These are phyloP conservation scores for Plumapathes pennacea DNA, from an alignment of 92 coral and sea anemone species.

Conservation along the genomic window DNA sequence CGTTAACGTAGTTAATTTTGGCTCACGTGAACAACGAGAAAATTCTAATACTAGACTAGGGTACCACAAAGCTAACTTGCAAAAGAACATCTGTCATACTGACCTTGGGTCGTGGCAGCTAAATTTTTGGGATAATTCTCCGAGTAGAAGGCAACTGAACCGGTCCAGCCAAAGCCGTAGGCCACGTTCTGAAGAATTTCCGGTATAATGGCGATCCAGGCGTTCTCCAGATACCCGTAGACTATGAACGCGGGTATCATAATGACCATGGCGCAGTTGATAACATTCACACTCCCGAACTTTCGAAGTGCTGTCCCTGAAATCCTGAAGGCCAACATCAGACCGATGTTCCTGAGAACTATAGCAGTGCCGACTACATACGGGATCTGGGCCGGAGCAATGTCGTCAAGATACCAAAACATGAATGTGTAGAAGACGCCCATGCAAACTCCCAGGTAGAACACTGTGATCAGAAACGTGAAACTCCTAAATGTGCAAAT, in stretches of 20 bases:
- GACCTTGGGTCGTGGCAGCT: conserved; percentile 57
- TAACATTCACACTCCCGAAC: conserved; percentile 30
- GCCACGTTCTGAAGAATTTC: conserved; percentile 39
- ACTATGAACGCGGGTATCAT: conserved; percentile 29
- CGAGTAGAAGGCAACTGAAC: conserved; percentile 26
- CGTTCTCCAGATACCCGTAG: conserved; percentile 37
- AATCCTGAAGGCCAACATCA: conserved; percentile 43
- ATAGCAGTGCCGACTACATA: conserved; percentile 61
- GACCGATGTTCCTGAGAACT: conserved; percentile 35
- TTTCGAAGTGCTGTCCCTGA: conserved; percentile 45
- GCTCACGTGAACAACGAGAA: too few relatives aligned
- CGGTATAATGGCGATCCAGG: conserved; percentile 55
- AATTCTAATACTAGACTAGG: too few relatives aligned
- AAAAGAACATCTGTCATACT: not conserved
- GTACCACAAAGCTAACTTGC: not conserved
- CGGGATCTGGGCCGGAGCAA: conserved; percentile 48
- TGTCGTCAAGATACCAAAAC: conserved; percentile 71
- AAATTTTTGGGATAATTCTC: conserved; percentile 32
- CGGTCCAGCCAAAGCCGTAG: conserved; percentile 26
- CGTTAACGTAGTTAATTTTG: too few relatives aligned
- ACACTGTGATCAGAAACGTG: conserved; percentile 51
- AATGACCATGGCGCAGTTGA: conserved; percentile 15
- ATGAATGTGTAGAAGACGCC: conserved; percentile 60
- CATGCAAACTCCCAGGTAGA: conserved; percentile 60
- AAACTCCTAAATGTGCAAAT: conserved; percentile 38